Evolutionary conservation across 2,888 invertebrate genomes (phyloP).

Genomic region (Chalcosyrphus nemorum): DNA sequence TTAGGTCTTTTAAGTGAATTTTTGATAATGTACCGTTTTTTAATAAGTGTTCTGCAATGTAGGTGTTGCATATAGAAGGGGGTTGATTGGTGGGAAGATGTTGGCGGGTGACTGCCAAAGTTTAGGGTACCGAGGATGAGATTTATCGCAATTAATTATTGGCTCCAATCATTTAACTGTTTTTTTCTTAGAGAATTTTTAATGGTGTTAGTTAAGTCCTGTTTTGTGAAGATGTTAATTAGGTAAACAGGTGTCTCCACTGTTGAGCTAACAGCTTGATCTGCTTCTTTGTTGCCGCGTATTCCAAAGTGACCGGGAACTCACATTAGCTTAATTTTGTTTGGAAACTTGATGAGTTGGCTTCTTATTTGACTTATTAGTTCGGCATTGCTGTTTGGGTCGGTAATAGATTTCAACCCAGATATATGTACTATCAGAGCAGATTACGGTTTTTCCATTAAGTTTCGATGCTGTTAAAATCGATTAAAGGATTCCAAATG

Average conservation of each 20-base stretch:
- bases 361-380: slow-evolving; percentile 19
- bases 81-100: not conserved
- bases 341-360: not conserved
- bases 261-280: not conserved
- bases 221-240: not conserved
- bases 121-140: not conserved
- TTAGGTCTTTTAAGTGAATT: not conserved
- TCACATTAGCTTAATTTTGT: slow-evolving; percentile 36
- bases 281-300: slow-evolving; percentile 13
- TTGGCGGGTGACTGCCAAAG: not conserved
- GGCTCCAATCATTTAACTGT: not conserved
- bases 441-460: slow-evolving; percentile 32
- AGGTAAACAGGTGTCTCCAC: no score
- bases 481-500: not conserved
- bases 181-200: not conserved
- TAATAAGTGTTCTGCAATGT: slow-evolving; percentile 1
- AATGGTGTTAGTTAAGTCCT: not conserved
- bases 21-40: not conserved
- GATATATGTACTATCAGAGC: slow-evolving; percentile 46
- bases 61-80: not conserved
- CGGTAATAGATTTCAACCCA: slow-evolving; percentile 6
- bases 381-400: slow-evolving; percentile 8
- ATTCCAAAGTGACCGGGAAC: slow-evolving; percentile 21
- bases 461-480: not conserved
- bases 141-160: not conserved